phyloP scores from a whole-genome alignment of 2,888 invertebrate species.

The Amphimallon solstitiale region DNA sequence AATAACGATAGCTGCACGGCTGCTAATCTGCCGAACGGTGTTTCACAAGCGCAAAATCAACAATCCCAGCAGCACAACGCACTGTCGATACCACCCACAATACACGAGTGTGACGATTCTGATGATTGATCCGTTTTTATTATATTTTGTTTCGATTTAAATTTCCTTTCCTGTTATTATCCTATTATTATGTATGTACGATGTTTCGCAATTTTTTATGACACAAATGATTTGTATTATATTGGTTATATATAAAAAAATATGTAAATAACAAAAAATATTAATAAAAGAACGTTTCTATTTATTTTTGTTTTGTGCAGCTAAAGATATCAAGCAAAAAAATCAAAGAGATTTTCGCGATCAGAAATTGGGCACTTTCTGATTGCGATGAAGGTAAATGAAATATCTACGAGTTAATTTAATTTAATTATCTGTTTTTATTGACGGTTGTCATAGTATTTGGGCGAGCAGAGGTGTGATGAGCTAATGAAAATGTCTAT shows the following conservation, averaged over 20 bases:
- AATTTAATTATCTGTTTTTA: too few relatives aligned
- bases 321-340: background rate
- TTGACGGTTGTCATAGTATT: too few relatives aligned
- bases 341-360: too few relatives aligned
- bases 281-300: too few relatives aligned
- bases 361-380: too few relatives aligned
- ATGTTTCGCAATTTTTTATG: conserved; percentile 24
- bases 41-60: conserved; percentile 17
- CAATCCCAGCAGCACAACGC: conserved; percentile 9
- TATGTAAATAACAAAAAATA: conserved; percentile 33
- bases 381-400: too few relatives aligned
- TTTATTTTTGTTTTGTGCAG: background rate
- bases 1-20: background rate
- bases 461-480: too few relatives aligned
- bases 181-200: conserved; percentile 11
- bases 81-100: conserved; percentile 59
- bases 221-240: conserved; percentile 39
- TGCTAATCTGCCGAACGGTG: conserved; percentile 36
- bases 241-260: conserved; percentile 34
- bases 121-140: conserved; percentile 47
- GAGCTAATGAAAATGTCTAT: too few relatives aligned
- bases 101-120: conserved; percentile 58
- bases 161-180: conserved; percentile 9
- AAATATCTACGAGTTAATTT: too few relatives aligned
- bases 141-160: conserved; percentile 24